Evolutionary conservation across 2,113 vertebrate species (phyloP).

Genomic region (Sinocyclocheilus anophthalmus): DNA sequence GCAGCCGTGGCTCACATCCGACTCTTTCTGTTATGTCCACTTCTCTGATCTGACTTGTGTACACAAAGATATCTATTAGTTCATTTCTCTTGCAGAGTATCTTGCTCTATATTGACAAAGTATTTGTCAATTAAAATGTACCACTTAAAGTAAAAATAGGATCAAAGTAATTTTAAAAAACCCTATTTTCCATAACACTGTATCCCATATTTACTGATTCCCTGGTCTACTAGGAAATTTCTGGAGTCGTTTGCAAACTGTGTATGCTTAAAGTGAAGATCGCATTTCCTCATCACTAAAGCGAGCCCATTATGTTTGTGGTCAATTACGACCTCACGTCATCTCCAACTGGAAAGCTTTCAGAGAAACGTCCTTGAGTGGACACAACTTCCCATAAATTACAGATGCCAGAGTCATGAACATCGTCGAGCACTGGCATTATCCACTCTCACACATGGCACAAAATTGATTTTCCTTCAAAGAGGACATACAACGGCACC

Average conservation of each 20-base stretch:
- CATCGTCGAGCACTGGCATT: background rate
- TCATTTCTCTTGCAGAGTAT: too few species aligned
- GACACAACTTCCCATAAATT: slow-evolving; percentile 46
- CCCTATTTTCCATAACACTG: background rate
- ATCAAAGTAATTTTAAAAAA: background rate
- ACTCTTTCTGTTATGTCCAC: too few species aligned
- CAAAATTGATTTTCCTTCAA: background rate
- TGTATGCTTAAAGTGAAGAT: slow-evolving; percentile 40
- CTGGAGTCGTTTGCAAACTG: slow-evolving; percentile 22
- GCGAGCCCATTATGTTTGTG: slow-evolving; percentile 81
- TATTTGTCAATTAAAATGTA: too few species aligned
- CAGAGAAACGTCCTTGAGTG: slow-evolving; percentile 11
- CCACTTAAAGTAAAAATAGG: background rate
- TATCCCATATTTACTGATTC: background rate
- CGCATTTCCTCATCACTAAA: slow-evolving; percentile 72
- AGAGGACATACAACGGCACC: background rate
- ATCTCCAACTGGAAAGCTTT: slow-evolving; percentile 57
- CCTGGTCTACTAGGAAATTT: background rate
- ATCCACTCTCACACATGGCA: background rate
- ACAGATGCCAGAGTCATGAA: background rate
- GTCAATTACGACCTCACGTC: slow-evolving; percentile 70
- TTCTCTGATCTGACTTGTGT: too few species aligned
- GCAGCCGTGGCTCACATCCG: too few species aligned
- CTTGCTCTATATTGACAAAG: too few species aligned
- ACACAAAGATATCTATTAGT: too few species aligned